Conservation (phyloP, 1,140 invertebrate species). For the Papilio aristodemus region DNA sequence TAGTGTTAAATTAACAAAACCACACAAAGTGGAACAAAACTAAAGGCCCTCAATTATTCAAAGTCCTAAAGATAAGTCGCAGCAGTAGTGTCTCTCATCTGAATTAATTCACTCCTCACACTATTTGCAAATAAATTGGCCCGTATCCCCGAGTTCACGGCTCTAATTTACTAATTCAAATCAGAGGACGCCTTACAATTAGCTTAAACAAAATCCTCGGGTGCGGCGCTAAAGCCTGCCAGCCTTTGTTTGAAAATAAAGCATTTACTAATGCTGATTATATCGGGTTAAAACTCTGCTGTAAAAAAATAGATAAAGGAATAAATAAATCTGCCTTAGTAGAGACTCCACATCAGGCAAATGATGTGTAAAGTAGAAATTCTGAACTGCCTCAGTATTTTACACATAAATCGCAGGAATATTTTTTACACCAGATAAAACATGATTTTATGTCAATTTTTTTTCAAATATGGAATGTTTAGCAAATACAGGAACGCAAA, state of each 20-base stretch:
- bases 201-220: slow-evolving; percentile 45
- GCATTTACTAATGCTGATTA: background rate
- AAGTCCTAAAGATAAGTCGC: slow-evolving; percentile 13
- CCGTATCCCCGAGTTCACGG: slow-evolving; percentile 7
- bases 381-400: background rate
- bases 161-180: slow-evolving; percentile 42
- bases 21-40: slow-evolving; percentile 5
- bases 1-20: slow-evolving; percentile 16
- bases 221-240: background rate
- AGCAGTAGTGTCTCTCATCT: slow-evolving; percentile 2
- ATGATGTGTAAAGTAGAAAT: slow-evolving; percentile 2
- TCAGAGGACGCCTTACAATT: slow-evolving; percentile 46
- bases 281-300: background rate
- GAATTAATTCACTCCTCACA: slow-evolving; percentile 23
- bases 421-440: too few relatives aligned
- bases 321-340: background rate
- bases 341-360: slow-evolving; percentile 8
- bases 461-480: too few relatives aligned
- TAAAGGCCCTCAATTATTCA: slow-evolving; percentile 9
- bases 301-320: background rate
- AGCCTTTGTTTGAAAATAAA: slow-evolving; percentile 12
- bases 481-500: too few relatives aligned
- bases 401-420: slow-evolving; percentile 7
- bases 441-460: too few relatives aligned
- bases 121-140: slow-evolving; percentile 22